Conservation (phyloP, 2,797 vertebrate species). For the Etheostoma perlongum region DNA sequence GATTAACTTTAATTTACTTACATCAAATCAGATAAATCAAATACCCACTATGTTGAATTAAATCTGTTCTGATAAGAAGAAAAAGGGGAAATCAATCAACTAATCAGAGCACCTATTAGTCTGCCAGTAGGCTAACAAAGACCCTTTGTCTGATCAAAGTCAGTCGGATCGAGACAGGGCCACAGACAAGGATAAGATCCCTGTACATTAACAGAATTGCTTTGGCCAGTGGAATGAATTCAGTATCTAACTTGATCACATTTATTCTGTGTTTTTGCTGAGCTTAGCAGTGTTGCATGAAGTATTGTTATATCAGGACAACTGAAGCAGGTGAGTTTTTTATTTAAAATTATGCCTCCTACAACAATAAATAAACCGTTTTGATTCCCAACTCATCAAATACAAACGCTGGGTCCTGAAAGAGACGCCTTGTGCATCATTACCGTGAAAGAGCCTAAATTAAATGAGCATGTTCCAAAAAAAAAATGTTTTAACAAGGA, state of each 20-base stretch:
- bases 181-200: conserved; percentile 42
- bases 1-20: conserved; percentile 64
- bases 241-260: conserved; percentile 37
- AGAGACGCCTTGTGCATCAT: too few species aligned
- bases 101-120: conserved; percentile 58
- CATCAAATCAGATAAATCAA: conserved; percentile 60
- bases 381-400: too few species aligned
- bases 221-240: conserved; percentile 38
- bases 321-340: conserved; percentile 9
- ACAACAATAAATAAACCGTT: not conserved
- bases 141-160: conserved; percentile 55
- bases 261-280: conserved; percentile 43
- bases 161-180: conserved; percentile 39
- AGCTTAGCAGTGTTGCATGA: conserved; percentile 37
- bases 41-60: conserved; percentile 60
- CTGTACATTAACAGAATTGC: conserved; percentile 65
- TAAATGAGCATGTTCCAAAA: too few species aligned
- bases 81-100: conserved; percentile 62
- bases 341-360: conserved; percentile 3
- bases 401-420: too few species aligned
- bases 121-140: conserved; percentile 39
- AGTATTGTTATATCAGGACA: not conserved
- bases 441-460: too few species aligned
- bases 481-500: too few species aligned
- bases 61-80: conserved; percentile 69